Evolutionary conservation across 2,797 vertebrate genomes (phyloP).

Genomic region (Gambusia yucatana): DNA sequence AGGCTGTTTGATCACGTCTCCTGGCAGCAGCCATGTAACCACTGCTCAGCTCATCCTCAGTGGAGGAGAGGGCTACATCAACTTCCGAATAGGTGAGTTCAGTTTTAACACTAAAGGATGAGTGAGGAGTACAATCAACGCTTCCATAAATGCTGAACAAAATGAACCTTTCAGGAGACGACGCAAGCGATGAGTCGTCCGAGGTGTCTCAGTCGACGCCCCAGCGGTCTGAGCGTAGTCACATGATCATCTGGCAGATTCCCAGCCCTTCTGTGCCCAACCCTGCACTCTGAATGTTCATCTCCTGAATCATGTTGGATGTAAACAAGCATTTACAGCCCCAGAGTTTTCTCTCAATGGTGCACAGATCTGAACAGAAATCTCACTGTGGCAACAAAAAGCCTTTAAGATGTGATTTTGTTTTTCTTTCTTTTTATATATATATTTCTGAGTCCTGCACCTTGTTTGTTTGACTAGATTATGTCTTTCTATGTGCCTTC

Average conservation of each 20-base stretch:
- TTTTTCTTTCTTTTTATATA: too few relatives aligned
- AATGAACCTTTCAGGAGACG: constrained; percentile 77
- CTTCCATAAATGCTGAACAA: constrained; percentile 5
- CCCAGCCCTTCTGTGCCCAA: constrained; percentile 66
- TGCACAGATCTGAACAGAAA: constrained; percentile 9
- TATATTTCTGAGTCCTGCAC: constrained; percentile 41
- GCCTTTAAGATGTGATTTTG: constrained; percentile 8
- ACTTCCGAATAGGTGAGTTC: constrained; percentile 86
- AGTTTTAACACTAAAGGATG: not conserved
- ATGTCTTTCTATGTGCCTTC: constrained; percentile 37
- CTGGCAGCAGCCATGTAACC: constrained; percentile 59
- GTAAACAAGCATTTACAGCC: constrained; percentile 13
- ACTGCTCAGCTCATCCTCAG: constrained; percentile 83
- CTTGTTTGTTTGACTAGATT: constrained; percentile 40
- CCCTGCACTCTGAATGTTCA: constrained; percentile 70
- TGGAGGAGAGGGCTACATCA: constrained; percentile 89
- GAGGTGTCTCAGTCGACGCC: constrained; percentile 72
- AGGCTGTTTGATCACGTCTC: constrained; percentile 77
- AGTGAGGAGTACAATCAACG: not conserved
- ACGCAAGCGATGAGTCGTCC: constrained; percentile 75
- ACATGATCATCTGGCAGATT: constrained; percentile 88
- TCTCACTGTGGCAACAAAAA: constrained; percentile 25
- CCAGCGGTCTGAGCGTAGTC: constrained; percentile 85
- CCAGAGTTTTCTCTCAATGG: constrained; percentile 10
- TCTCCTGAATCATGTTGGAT: not conserved